These are phyloP conservation scores for Alosa sapidissima DNA, from an alignment of 2,797 vertebrate genomes.

Conservation along the genomic window DNA sequence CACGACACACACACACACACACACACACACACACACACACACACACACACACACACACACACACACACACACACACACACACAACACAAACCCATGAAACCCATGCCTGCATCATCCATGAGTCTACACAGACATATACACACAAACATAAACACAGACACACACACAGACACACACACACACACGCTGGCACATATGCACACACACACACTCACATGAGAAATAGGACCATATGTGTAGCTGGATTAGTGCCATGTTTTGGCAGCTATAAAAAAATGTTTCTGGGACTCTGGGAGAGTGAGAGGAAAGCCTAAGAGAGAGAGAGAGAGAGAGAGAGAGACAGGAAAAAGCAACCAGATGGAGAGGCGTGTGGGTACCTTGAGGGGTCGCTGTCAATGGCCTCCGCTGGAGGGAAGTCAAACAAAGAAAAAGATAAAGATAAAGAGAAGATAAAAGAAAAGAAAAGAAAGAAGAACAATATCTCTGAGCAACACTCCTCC, in stretches of 20 bases:
- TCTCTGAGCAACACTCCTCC: not conserved
- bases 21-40: not conserved
- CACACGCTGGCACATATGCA: not conserved
- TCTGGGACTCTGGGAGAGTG: conserved; percentile 20
- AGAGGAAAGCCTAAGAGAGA: conserved; percentile 22
- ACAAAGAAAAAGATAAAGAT: conserved; percentile 43
- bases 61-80: conserved; percentile 44
- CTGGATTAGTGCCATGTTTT: conserved; percentile 32
- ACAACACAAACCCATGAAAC: not conserved
- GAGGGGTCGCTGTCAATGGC: conserved; percentile 78
- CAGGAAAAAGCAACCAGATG: conserved; percentile 29
- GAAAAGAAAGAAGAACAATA: conserved; percentile 9
- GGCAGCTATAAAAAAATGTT: conserved; percentile 39
- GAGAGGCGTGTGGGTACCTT: conserved; percentile 65
- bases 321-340: conserved; percentile 21
- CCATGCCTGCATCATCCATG: too few species aligned
- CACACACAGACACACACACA: not conserved
- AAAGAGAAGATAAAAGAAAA: not conserved
- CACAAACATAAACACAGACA: not conserved
- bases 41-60: conserved; percentile 8
- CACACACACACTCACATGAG: not conserved
- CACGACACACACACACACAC: not conserved
- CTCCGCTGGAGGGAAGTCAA: conserved; percentile 66
- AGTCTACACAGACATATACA: not conserved
- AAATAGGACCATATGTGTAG: conserved; percentile 38